These are phyloP conservation scores for Empis stercorea DNA, from an alignment of 2,888 invertebrate genomes.

Conservation along the genomic window DNA sequence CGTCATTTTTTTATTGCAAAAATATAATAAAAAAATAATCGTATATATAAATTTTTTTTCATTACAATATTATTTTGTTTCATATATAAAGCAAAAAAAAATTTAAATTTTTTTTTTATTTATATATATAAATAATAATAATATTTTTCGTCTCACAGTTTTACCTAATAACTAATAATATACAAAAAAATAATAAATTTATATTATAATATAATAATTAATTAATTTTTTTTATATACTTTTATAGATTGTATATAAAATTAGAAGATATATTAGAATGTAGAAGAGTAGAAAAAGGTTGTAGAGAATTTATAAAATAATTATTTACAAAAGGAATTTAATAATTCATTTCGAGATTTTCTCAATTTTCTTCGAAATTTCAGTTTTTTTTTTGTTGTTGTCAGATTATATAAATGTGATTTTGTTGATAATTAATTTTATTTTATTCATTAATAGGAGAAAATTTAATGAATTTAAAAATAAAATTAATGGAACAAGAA, in stretches of 20 bases:
- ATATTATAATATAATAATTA: neutral
- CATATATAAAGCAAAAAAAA: neutral
- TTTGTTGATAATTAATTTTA: too few relatives aligned
- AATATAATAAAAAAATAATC: constrained; percentile 7
- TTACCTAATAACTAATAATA: constrained; percentile 8
- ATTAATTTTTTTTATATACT: neutral
- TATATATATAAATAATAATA: neutral
- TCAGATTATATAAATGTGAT: too few relatives aligned
- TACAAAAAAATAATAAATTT: neutral
- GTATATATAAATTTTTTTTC: neutral
- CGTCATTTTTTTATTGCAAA: constrained; percentile 13
- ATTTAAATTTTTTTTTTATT: neutral
- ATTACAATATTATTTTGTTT: neutral
- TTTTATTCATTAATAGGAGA: too few relatives aligned
- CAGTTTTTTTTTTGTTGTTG: too few relatives aligned
- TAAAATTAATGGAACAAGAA: neutral
- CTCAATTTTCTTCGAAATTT: too few relatives aligned
- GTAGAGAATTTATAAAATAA: neutral
- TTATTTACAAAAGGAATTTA: neutral
- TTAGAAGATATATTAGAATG: neutral
- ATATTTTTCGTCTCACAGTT: constrained; percentile 9
- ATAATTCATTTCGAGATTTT: too few relatives aligned
- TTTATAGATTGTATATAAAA: neutral
- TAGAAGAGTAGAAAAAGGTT: too few relatives aligned
- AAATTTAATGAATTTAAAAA: too few relatives aligned